phyloP scores from a whole-genome alignment of 2,888 invertebrate species.

The Anodontia alba region DNA sequence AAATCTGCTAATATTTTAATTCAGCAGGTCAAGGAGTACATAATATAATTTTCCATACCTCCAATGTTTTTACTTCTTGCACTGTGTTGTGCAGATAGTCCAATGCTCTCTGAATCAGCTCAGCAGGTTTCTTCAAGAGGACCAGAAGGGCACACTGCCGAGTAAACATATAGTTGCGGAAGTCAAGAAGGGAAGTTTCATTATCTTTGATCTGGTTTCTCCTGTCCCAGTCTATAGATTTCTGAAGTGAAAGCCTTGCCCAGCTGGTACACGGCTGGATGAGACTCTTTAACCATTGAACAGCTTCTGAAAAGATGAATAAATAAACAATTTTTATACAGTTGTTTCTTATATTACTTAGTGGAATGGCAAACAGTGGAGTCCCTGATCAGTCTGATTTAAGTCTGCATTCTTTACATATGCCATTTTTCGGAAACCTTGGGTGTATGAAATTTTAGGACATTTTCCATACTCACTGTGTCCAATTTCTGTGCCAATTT shows the following conservation, averaged over 20 bases:
- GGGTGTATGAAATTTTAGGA: no score
- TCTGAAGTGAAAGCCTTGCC: constrained; percentile 90
- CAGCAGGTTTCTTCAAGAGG: constrained; percentile 89
- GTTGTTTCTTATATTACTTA: no score
- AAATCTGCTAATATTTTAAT: no score
- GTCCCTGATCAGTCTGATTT: no score
- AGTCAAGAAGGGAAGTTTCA: constrained; percentile 92
- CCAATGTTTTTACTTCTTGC: constrained; percentile 92
- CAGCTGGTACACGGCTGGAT: constrained; percentile 92
- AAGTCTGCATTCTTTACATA: background rate
- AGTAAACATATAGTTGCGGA: constrained; percentile 96
- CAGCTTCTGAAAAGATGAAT: constrained; percentile 89
- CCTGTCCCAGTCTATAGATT: constrained; percentile 80
- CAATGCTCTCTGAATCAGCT: constrained; percentile 95
- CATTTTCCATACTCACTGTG: no score
- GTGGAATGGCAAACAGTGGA: no score
- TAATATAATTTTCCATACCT: constrained; percentile 85
- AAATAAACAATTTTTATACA: background rate
- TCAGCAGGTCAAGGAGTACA: no score
- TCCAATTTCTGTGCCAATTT: no score
- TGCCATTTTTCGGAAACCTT: no score
- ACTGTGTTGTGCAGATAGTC: constrained; percentile 96
- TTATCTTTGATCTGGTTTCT: constrained; percentile 84
- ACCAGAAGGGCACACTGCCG: constrained; percentile 93
- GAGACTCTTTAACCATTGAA: constrained; percentile 93